Evolutionary conservation across 2,113 vertebrate genomes (phyloP).

Genomic region (Tympanuchus pallidicinctus): DNA sequence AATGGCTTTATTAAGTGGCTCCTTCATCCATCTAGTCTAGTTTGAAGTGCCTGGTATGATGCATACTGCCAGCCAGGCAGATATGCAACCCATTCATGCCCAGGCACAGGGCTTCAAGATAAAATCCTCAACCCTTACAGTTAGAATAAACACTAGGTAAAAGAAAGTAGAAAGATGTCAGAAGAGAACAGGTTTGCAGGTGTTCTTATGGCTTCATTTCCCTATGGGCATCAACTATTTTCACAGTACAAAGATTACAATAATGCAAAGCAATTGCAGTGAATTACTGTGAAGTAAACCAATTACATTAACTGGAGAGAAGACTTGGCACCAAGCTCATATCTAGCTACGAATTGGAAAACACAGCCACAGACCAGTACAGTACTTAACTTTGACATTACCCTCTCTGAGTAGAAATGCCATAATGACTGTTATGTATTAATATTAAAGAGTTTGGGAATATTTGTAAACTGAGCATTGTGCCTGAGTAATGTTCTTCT

Average conservation of each 20-base stretch:
- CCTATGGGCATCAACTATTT: neutral
- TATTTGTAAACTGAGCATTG: neutral
- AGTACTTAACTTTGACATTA: neutral
- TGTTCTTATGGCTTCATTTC: neutral
- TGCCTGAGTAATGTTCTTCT: neutral
- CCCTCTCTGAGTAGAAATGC: neutral
- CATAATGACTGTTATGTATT: neutral
- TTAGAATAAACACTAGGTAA: neutral
- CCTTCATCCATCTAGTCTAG: neutral
- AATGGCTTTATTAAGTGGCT: neutral
- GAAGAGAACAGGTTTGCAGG: neutral
- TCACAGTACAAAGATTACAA: neutral
- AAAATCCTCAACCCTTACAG: neutral
- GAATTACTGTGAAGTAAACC: neutral
- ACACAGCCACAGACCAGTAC: neutral
- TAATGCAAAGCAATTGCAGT: neutral
- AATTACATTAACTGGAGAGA: neutral
- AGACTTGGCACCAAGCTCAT: neutral
- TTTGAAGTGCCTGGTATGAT: neutral
- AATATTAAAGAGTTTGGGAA: neutral
- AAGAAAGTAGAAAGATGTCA: neutral
- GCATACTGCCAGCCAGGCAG: neutral
- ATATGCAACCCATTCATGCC: neutral
- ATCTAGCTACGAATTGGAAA: neutral
- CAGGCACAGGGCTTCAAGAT: neutral